phyloP scores from a whole-genome alignment of 2,797 vertebrate species.

The Peromyscus attwateri region DNA sequence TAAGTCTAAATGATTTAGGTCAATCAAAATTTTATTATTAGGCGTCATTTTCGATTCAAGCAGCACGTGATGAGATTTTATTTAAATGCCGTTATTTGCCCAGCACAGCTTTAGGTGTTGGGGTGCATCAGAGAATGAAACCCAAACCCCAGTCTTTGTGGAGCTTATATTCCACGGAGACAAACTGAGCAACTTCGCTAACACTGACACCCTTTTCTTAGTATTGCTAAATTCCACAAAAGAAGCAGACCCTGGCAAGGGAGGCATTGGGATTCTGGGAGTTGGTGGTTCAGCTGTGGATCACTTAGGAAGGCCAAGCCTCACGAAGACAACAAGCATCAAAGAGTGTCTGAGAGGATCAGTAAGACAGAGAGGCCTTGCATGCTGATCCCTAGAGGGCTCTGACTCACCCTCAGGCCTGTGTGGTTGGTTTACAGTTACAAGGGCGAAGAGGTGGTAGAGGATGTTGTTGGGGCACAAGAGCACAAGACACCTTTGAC shows the following conservation, averaged over 20 bases:
- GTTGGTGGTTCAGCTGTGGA: too few relatives aligned
- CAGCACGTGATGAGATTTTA: neutral
- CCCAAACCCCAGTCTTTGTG: neutral
- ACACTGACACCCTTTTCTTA: neutral
- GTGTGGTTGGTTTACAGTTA: neutral
- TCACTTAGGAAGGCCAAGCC: neutral
- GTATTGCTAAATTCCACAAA: neutral
- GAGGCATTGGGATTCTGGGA: neutral
- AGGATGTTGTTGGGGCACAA: too few relatives aligned
- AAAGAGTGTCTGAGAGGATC: neutral
- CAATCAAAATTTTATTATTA: neutral
- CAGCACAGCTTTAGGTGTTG: neutral
- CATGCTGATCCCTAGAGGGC: fast-evolving
- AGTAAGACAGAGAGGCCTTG: fast-evolving
- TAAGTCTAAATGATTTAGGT: neutral
- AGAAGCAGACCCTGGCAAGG: neutral
- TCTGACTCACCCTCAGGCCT: too few relatives aligned
- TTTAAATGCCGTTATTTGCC: neutral
- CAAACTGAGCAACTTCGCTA: neutral
- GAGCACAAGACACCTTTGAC: fast-evolving
- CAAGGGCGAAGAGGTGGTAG: neutral
- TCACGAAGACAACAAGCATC: neutral
- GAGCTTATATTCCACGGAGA: neutral
- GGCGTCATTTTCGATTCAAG: neutral
- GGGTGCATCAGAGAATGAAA: neutral